These are phyloP conservation scores for Neosilurus mollespiculum DNA, from an alignment of 2,797 vertebrate species.

Conservation along the genomic window DNA sequence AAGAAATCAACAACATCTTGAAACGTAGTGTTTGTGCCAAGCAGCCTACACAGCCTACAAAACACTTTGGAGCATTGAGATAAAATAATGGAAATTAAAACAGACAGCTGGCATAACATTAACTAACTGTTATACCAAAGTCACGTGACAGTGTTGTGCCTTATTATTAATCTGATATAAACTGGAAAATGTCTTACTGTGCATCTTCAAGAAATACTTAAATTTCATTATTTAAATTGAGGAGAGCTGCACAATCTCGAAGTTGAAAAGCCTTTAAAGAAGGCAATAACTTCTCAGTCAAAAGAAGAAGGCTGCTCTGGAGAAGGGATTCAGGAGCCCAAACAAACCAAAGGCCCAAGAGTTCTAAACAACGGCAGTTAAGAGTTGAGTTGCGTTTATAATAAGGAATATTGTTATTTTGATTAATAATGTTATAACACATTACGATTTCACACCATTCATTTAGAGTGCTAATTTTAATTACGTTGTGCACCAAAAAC, in stretches of 20 bases:
- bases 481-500: not conserved
- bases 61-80: not conserved
- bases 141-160: not conserved
- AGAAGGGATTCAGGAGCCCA: not conserved
- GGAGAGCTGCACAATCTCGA: not conserved
- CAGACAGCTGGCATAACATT: not conserved
- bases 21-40: not conserved
- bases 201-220: not conserved
- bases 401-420: not conserved
- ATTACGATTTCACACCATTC: not conserved
- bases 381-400: not conserved
- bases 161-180: not conserved
- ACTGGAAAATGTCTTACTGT: not conserved
- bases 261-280: not conserved
- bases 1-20: not conserved
- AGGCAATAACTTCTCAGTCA: too few species aligned
- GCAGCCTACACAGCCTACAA: too few species aligned
- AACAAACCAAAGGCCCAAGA: not conserved
- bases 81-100: slow-evolving; percentile 5
- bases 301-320: not conserved
- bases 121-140: not conserved
- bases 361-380: not conserved
- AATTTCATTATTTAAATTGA: slow-evolving; percentile 1
- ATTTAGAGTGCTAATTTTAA: not conserved
- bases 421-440: not conserved